Base-by-base conservation (phyloP, 2,888 invertebrate genomes). In the Microctonus brassicae region DNA sequence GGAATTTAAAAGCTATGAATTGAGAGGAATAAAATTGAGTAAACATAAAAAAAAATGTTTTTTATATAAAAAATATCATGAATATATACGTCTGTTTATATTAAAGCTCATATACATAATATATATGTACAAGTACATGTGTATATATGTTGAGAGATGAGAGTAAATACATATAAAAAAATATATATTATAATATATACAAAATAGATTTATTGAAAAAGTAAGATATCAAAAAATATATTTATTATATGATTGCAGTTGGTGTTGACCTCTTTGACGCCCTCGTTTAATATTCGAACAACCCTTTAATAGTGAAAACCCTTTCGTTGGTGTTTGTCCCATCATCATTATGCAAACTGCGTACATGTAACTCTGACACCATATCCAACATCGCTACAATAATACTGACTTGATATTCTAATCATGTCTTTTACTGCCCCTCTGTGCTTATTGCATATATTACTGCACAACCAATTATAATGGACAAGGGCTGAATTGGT, bases 401-500 rank as follows among this genome's bases (percentile, higher is more conserved):
- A n/a, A n/a, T n/a, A 39, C 65, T 72, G 74, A 69, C 78, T 81
- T 85, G 83, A 84, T 84, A 83, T 84, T 85, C 81, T 82, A 84
- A 85, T 85, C 83, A 78, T 78, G 78, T 69, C 69, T 66, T 67
- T 63, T 76, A 74, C 71, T 67, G 68, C 73, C 74, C 74, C 62
- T 73, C 65, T 68, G 34, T 69, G 62, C 67, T 57, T 36, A 62
- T 52, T 55, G 68, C 47, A 70, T 66, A 64, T 36, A 58, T 72
- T 52, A 57, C 24, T 58, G 57, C 62, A 34, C 13, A 22, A 61
- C 57, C 71, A 67, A 72, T 72, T 72, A 72, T 67, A 67, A 72
- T 63, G 57, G 57, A 42, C 67, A 72, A 42, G 33, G 52, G 52
- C 33, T 55, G 17, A 39, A 39, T 24, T 36, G 13, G 29, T 3